Evolutionary conservation across 2,113 vertebrate species (phyloP).

Genomic region (Rhadina sibilatrix): DNA sequence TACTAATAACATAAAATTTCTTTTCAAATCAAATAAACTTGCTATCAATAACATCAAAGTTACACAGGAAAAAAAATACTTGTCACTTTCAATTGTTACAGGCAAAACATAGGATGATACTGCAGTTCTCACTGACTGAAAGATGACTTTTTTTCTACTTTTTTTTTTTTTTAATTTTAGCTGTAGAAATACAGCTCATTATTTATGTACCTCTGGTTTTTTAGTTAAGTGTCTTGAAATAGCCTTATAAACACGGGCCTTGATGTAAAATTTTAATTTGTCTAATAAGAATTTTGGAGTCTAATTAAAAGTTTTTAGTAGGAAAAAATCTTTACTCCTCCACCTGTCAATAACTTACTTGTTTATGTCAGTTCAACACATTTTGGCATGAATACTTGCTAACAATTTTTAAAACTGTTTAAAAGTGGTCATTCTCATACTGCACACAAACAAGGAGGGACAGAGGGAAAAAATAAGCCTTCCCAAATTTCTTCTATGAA

Average conservation of each 20-base stretch:
- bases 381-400: background rate
- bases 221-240: background rate
- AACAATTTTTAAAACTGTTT: background rate
- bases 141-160: background rate
- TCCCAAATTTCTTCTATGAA: background rate
- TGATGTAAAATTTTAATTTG: background rate
- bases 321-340: background rate
- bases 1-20: background rate
- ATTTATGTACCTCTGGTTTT: background rate
- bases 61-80: background rate
- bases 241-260: background rate
- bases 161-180: background rate
- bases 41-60: background rate
- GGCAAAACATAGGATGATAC: rapidly evolving
- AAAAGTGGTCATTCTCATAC: background rate
- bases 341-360: background rate
- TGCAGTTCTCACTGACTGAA: background rate
- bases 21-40: background rate
- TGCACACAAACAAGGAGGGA: background rate
- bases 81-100: background rate
- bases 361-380: background rate
- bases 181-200: background rate
- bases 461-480: background rate
- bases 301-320: background rate
- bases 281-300: background rate